Conservation (phyloP, 2,113 vertebrate genomes). For the Thermophis baileyi region DNA sequence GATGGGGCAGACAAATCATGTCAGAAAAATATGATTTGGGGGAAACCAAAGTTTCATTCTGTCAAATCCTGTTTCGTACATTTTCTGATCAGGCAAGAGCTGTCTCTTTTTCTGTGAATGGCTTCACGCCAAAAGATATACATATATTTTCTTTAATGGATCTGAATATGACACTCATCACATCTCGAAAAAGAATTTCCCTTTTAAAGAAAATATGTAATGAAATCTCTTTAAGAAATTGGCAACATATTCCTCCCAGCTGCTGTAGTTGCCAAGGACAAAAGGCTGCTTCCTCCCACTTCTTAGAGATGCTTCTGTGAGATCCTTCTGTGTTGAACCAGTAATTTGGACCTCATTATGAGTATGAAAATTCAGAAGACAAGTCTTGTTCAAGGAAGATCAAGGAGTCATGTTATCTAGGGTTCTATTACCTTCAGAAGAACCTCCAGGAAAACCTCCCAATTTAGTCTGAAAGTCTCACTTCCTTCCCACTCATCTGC, state of each 20-base stretch:
- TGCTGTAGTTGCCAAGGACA: conserved; percentile 24
- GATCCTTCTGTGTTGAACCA: conserved; percentile 25
- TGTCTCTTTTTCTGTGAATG: conserved; percentile 52
- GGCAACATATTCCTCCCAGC: conserved; percentile 43
- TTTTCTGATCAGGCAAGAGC: conserved; percentile 61
- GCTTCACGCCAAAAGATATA: conserved; percentile 52
- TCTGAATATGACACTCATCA: conserved; percentile 55
- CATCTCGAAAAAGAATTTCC: conserved; percentile 37
- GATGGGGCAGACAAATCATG: conserved; percentile 58
- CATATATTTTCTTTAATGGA: conserved; percentile 58
- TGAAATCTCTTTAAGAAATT: conserved; percentile 51
- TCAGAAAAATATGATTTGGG: conserved; percentile 64
- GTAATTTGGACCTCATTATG: conserved; percentile 17
- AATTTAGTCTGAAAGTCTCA: background rate
- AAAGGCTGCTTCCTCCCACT: background rate
- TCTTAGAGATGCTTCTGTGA: background rate
- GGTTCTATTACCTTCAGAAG: background rate
- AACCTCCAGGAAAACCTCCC: background rate
- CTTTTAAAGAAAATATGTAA: conserved; percentile 44
- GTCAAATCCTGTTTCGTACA: conserved; percentile 61
- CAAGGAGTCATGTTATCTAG: background rate
- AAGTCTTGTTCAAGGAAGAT: background rate
- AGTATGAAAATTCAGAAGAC: conserved; percentile 8
- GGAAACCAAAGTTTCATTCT: conserved; percentile 66
- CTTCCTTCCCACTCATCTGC: background rate